phyloP scores from a whole-genome alignment of 2,797 vertebrate species.

The Eulemur albifrons region DNA sequence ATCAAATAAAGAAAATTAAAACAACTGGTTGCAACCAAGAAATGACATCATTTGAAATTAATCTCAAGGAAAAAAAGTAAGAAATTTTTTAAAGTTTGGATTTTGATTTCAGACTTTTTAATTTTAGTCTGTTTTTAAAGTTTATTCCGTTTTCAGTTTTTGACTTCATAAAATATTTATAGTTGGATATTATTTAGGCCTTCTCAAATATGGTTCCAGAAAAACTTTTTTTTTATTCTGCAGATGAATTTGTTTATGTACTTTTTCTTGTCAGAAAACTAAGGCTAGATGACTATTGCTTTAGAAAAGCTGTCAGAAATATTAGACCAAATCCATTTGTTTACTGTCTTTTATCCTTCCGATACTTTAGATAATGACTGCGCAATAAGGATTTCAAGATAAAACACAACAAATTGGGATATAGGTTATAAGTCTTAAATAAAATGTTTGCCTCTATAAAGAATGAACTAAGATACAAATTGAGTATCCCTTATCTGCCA shows the following conservation, averaged over 20 bases:
- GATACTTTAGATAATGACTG: slow-evolving; percentile 16
- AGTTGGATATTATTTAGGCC: slow-evolving; percentile 49
- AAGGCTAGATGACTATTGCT: slow-evolving; percentile 28
- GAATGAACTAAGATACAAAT: background rate
- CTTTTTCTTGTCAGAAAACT: slow-evolving; percentile 51
- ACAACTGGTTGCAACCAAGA: slow-evolving; percentile 77
- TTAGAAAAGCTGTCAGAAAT: slow-evolving; percentile 42
- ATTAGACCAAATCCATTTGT: background rate
- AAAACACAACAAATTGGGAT: slow-evolving; percentile 10
- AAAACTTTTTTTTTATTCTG: slow-evolving; percentile 38
- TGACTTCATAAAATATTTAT: slow-evolving; percentile 64
- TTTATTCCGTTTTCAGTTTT: slow-evolving; percentile 41
- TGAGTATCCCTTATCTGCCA: background rate
- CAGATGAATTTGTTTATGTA: slow-evolving; percentile 44
- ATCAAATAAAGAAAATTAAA: slow-evolving; percentile 76
- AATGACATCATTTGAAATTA: slow-evolving; percentile 94
- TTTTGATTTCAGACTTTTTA: slow-evolving; percentile 58
- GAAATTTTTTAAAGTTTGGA: slow-evolving; percentile 47
- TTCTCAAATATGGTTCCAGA: slow-evolving; percentile 41
- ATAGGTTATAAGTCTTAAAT: background rate
- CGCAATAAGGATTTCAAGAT: slow-evolving; percentile 45
- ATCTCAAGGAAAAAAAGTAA: slow-evolving; percentile 94
- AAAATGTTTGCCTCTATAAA: background rate
- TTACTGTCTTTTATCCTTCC: background rate
- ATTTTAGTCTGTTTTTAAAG: slow-evolving; percentile 54